phyloP scores from a whole-genome alignment of 2,113 vertebrate genomes.

The Neotragus moschatus region DNA sequence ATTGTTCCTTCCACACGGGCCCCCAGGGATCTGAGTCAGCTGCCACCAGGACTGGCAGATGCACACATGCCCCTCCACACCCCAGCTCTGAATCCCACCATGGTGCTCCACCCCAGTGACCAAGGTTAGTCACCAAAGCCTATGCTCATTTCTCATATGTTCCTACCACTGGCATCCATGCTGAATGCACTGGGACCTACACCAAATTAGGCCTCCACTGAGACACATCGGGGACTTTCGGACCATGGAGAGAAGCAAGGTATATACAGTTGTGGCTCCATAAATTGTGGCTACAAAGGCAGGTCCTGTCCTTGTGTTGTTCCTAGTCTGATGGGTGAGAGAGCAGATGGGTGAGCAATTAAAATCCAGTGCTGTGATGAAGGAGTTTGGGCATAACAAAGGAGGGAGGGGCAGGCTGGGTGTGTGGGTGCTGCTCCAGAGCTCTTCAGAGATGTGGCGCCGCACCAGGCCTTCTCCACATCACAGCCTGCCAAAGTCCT shows the following conservation, averaged over 20 bases:
- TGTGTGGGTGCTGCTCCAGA: neutral
- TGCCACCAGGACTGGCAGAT: neutral
- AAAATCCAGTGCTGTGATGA: neutral
- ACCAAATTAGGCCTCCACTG: neutral
- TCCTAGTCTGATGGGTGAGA: neutral
- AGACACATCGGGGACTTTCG: neutral
- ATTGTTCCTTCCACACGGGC: neutral
- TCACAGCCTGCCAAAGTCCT: neutral
- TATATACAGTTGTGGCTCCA: neutral
- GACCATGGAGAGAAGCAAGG: neutral
- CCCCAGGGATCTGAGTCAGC: conserved; percentile 44
- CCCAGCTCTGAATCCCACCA: neutral
- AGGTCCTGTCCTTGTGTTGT: neutral
- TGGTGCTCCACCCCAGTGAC: neutral
- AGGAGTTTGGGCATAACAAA: neutral
- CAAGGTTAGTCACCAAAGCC: conserved; percentile 43
- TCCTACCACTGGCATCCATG: neutral
- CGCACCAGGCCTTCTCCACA: neutral
- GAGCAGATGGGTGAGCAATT: neutral
- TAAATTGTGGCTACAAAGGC: neutral
- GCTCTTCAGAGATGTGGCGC: neutral
- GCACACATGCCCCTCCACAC: neutral
- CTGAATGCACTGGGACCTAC: neutral
- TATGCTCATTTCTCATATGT: neutral
- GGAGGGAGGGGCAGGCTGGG: neutral